Evolutionary conservation across 2,113 vertebrate species (phyloP), one percentile per base, ranked within the genome.

Genomic region (Eidolon helvum): DNA sequence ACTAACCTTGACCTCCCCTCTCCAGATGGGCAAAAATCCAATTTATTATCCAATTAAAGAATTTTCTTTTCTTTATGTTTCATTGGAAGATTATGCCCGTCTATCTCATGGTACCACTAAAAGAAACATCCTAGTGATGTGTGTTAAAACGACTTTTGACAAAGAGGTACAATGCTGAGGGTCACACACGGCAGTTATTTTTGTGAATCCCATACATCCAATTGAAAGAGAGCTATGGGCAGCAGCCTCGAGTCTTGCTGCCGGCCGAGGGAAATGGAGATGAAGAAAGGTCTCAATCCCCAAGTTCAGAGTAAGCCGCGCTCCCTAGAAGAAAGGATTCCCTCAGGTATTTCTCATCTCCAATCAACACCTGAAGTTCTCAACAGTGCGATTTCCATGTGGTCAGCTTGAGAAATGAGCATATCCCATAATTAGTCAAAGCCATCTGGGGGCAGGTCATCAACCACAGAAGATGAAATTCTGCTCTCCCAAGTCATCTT

Each of bases 21-120:
- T 88, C 88, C 78, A 94, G 77, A 86, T 93, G 89, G 86, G 87
- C 72, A 97, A 95, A 96, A 97, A 93, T 97, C 93, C 96, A 95
- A 97, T 96, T 96, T 96, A 83, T 93, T 95, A 96, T 94, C 35
- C 91, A 96, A 92, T 95, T 90, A 92, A 96, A 93, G 45, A 97
- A 75, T 61, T 87, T 93, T 72, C 74, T 87, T 98, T 90, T 91
- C 77, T 82, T 91, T 88, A 68, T 21, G n/a, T 78, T 89, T 85
- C 57, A 93, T 59, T 86, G 91, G 43, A 55, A 95, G 97, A 97
- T 95, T 74, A 96, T 94, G 28, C 72, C 74, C 87, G 50, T 86
- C 89, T 38, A 57, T 30, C 86, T 96, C 71, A 69, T 21, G 75
- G 21, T 12, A 78, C 11, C 72, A 75, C 71, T 77, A 16, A 84